Evolutionary conservation across 2,888 invertebrate genomes (phyloP).

Genomic region (Dendrolimus pini): DNA sequence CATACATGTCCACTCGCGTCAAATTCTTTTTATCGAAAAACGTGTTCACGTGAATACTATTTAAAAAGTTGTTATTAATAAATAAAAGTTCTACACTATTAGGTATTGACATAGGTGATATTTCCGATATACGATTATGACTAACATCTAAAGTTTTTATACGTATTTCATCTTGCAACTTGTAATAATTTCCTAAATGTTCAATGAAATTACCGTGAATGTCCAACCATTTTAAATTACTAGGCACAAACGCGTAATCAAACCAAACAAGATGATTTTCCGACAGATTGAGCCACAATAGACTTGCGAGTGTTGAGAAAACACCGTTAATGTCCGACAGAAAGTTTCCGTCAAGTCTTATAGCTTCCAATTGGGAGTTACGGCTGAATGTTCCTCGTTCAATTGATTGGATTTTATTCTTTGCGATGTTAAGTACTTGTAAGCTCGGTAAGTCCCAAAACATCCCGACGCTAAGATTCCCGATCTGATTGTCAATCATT

Average conservation of each 20-base stretch:
- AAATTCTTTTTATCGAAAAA: slow-evolving; percentile 90
- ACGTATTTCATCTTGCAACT: slow-evolving; percentile 86
- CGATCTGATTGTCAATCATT: slow-evolving; percentile 92
- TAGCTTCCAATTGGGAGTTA: slow-evolving; percentile 89
- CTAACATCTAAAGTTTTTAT: slow-evolving; percentile 93
- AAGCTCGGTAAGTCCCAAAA: slow-evolving; percentile 90
- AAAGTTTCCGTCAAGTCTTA: slow-evolving; percentile 91
- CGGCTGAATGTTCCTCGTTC: slow-evolving; percentile 90
- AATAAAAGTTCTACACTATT: slow-evolving; percentile 92
- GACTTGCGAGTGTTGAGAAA: slow-evolving; percentile 88
- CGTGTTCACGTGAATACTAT: slow-evolving; percentile 87
- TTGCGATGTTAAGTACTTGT: slow-evolving; percentile 91
- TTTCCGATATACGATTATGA: slow-evolving; percentile 90
- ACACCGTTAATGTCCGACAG: slow-evolving; percentile 93
- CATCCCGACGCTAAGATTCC: slow-evolving; percentile 89
- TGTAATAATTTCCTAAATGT: slow-evolving; percentile 91
- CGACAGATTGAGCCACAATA: slow-evolving; percentile 91
- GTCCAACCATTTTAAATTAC: slow-evolving; percentile 92
- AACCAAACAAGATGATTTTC: slow-evolving; percentile 96
- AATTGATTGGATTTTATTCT: slow-evolving; percentile 91
- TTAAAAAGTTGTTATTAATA: slow-evolving; percentile 92
- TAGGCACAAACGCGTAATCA: slow-evolving; percentile 94
- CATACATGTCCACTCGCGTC: slow-evolving; percentile 92
- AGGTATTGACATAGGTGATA: slow-evolving; percentile 90
- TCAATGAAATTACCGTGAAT: slow-evolving; percentile 94